A percentile compares a stretch with the other conserved stretches of the same genome.
Evolutionary conservation across 2,113 vertebrate genomes (phyloP).

Genomic region (Coptodon bakossiorum): DNA sequence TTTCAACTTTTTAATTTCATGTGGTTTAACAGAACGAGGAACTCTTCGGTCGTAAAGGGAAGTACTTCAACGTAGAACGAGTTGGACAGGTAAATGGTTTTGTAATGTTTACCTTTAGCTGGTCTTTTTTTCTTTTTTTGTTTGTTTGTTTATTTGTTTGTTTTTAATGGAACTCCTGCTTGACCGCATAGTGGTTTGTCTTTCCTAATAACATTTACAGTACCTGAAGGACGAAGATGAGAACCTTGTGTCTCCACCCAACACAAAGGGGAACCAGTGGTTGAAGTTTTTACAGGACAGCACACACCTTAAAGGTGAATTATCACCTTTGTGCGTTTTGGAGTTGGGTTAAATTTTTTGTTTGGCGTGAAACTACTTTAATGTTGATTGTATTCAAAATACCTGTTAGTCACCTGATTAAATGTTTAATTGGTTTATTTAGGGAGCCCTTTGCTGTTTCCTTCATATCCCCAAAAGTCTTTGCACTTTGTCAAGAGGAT

Average conservation of each 20-base stretch:
- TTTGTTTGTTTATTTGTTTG: neutral
- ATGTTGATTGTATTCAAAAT: neutral
- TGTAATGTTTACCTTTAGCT: neutral
- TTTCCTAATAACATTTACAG: slow-evolving; percentile 59
- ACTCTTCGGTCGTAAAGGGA: slow-evolving; percentile 95
- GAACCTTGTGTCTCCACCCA: slow-evolving; percentile 90
- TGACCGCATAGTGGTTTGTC: neutral
- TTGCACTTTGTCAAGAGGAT: slow-evolving; percentile 92
- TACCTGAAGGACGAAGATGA: slow-evolving; percentile 99
- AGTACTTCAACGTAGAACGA: slow-evolving; percentile 96
- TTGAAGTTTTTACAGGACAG: slow-evolving; percentile 88
- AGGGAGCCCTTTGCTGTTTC: slow-evolving; percentile 94
- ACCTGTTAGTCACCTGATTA: neutral
- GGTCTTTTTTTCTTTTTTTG: neutral
- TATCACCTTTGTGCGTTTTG: neutral
- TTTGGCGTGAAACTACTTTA: neutral
- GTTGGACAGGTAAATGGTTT: slow-evolving; percentile 85
- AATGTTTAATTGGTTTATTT: slow-evolving; percentile 6
- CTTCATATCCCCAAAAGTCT: slow-evolving; percentile 91
- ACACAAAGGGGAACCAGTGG: slow-evolving; percentile 94
- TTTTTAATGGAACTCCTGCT: neutral
- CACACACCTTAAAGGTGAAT: slow-evolving; percentile 84
- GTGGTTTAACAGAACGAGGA: slow-evolving; percentile 83
- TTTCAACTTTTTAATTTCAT: neutral
- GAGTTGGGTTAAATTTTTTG: neutral